These are phyloP conservation scores for Stichodactyla helianthus DNA, from an alignment of 64 coral and sea anemone species.

Conservation along the genomic window DNA sequence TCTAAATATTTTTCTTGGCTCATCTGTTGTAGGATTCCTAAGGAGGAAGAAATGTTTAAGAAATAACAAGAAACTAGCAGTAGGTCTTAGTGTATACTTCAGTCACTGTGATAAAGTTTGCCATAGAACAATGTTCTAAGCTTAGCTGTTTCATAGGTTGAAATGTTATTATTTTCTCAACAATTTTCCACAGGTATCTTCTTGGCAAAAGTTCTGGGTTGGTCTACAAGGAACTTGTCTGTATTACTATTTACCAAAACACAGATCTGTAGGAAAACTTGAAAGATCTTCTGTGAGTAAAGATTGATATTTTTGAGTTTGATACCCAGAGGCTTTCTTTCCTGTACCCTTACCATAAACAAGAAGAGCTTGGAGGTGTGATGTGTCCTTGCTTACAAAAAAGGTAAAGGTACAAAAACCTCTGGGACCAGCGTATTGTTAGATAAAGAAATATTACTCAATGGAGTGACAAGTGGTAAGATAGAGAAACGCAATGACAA, in stretches of 20 bases:
- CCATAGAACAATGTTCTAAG: not conserved
- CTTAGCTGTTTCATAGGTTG: not conserved
- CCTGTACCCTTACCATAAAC: too few species aligned
- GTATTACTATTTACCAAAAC: constrained; percentile 77
- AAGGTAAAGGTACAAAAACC: too few species aligned
- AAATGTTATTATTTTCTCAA: not conserved
- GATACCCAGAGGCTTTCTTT: too few species aligned
- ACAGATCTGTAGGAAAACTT: constrained; percentile 60
- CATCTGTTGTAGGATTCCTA: constrained; percentile 47
- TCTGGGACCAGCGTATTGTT: too few species aligned
- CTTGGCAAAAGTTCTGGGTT: constrained; percentile 94
- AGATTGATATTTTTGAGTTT: not conserved
- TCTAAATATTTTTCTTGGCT: not conserved
- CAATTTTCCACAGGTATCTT: constrained; percentile 67
- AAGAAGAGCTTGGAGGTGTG: too few species aligned
- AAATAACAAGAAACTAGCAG: constrained; percentile 76
- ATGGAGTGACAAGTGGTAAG: too few species aligned
- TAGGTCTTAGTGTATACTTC: constrained; percentile 8
- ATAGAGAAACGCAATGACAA: too few species aligned
- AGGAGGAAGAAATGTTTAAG: constrained; percentile 77
- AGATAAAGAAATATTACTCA: too few species aligned
- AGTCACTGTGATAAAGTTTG: not conserved
- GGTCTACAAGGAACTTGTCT: constrained; percentile 59
- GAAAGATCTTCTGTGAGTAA: not conserved
- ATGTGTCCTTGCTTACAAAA: too few species aligned